Evolutionary conservation across 2,797 vertebrate species (phyloP), one percentile per base, ranked within the genome.

Genomic region (Brachyalestes nurse): DNA sequence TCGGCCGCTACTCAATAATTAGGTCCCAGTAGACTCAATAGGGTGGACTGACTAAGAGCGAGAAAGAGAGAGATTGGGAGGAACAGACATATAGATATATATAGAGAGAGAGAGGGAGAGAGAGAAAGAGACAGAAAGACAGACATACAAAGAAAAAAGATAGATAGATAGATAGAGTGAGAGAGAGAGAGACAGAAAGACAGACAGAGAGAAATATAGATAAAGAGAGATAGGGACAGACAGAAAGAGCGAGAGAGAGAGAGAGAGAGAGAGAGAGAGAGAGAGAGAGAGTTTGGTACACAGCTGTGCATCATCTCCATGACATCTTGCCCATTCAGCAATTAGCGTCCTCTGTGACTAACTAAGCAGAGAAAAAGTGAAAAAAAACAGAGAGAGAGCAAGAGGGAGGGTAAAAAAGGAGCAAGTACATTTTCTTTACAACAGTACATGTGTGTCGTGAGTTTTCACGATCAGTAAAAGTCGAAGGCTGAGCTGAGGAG

Each of bases 1-100:
- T 82, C 84, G 86, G 89, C 83, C 86, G 82, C 88, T 84, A 77
- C 83, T 86, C 84, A 89, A 89, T 92, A 93, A 92, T 93, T 90
- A 91, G 91, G 86, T 93, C 88, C 89, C 80, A 60, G 86, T 88
- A 91, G 88, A 88, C 84, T 78, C 70, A 58, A 70, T 13, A 49
- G 47, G 47, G 12, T 49, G 47, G 12, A 49, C 2, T 2, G 12
- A 49, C 4, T 10, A 12, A 13, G 47, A 13, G 12, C 1, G 3
- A 49, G 47, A 49, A 1, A 49, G 47, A 49, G 47, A 10, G 47
- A 2, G 47, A 49, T 4, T 6, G 1, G 13, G 47, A 49, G 9
- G 1, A 5, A 6, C 42, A 45, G 42, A 6, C 1, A 28, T 1
- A 28, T 28, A 28, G 28, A 28, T 28, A n/a, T n/a, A n/a, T n/a